Evolutionary conservation across 2,797 vertebrate genomes (phyloP).

Genomic region (Vespertilio murinus): DNA sequence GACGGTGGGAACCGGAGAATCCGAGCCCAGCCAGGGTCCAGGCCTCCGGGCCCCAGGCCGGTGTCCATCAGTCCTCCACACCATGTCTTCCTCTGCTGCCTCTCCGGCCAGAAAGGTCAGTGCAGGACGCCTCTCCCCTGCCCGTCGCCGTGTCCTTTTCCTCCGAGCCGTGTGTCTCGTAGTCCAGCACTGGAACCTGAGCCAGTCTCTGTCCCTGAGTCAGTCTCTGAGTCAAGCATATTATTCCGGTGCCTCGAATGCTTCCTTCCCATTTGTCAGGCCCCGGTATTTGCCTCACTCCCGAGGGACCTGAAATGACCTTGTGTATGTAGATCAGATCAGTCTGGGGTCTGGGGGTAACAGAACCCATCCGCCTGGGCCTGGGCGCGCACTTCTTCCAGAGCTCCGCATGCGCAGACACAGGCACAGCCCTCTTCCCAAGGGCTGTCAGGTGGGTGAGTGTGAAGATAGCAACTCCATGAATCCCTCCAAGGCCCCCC

Average conservation of each 20-base stretch:
- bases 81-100: conserved; percentile 56
- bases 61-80: not conserved
- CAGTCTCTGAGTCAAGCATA: not conserved
- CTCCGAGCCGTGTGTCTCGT: not conserved
- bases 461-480: conserved; percentile 19
- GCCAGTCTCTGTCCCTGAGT: not conserved
- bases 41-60: not conserved
- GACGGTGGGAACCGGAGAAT: not conserved
- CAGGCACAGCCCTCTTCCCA: not conserved
- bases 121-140: conserved; percentile 12
- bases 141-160: not conserved
- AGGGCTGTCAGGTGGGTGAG: not conserved
- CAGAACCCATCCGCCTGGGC: not conserved
- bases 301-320: not conserved
- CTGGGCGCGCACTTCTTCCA: not conserved
- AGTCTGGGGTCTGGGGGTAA: not conserved
- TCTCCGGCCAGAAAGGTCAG: not conserved
- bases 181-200: not conserved
- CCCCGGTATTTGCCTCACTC: not conserved
- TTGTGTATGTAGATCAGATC: conserved; percentile 14
- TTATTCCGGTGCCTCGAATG: not conserved
- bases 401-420: conserved; percentile 17
- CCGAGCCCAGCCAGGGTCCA: not conserved
- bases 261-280: not conserved
- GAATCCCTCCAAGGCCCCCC: not conserved